These are phyloP conservation scores for Musca domestica DNA, from an alignment of 1,140 invertebrate genomes.

Conservation along the genomic window DNA sequence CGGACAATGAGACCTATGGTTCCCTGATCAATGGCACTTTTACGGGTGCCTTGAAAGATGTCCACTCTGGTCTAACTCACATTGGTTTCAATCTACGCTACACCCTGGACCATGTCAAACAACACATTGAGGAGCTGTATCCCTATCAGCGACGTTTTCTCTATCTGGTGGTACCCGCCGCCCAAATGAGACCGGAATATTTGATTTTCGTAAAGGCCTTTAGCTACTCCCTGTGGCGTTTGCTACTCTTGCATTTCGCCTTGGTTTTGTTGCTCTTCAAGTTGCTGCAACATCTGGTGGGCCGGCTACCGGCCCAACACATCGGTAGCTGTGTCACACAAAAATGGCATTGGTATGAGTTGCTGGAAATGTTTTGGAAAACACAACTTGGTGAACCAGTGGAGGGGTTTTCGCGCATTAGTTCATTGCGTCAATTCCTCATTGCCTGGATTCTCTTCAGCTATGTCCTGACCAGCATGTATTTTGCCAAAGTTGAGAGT, in stretches of 20 bases:
- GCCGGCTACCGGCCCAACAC: background rate
- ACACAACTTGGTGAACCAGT: conserved; percentile 43
- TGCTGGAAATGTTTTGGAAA: conserved; percentile 40
- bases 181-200: conserved; percentile 38
- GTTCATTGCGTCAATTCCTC: conserved; percentile 39
- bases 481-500: conserved; percentile 48
- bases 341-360: conserved; percentile 35
- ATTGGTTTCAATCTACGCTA: conserved; percentile 42
- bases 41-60: conserved; percentile 37
- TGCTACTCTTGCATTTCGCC: conserved; percentile 35
- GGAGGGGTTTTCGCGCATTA: conserved; percentile 29
- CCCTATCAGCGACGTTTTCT: conserved; percentile 34
- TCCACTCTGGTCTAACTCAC: conserved; percentile 33
- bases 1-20: conserved; percentile 41
- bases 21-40: conserved; percentile 35
- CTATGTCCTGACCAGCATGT: conserved; percentile 45
- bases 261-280: conserved; percentile 33
- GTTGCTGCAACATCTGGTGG: conserved; percentile 7
- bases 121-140: conserved; percentile 38
- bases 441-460: conserved; percentile 47
- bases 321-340: conserved; percentile 16
- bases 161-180: conserved; percentile 41
- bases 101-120: conserved; percentile 37
- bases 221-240: conserved; percentile 34
- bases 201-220: conserved; percentile 43